phyloP scores from a whole-genome alignment of 1,140 invertebrate genomes.

The Drosophila santomea region DNA sequence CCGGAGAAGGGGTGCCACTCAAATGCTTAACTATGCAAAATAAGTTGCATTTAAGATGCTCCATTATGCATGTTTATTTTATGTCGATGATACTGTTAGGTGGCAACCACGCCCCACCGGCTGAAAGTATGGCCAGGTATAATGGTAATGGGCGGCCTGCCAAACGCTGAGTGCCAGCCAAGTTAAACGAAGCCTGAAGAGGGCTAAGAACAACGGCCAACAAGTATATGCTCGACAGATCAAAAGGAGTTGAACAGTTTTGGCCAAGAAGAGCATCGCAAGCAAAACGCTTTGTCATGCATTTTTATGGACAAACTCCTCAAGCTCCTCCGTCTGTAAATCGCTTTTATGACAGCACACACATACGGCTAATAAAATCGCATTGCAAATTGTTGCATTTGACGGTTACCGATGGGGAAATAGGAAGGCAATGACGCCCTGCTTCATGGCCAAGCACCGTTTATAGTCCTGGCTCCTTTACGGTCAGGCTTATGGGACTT shows the following conservation, averaged over 20 bases:
- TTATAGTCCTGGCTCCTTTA: constrained; percentile 37
- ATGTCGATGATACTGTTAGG: constrained; percentile 73
- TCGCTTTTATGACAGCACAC: constrained; percentile 52
- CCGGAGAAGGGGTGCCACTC: constrained; percentile 59
- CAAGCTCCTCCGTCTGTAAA: constrained; percentile 48
- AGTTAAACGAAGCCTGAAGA: constrained; percentile 57
- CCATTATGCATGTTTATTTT: constrained; percentile 38
- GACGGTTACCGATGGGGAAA: constrained; percentile 77
- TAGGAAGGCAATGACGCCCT: constrained; percentile 19
- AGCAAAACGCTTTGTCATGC: constrained; percentile 1
- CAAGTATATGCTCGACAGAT: constrained; percentile 49
- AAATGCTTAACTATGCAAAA: constrained; percentile 84
- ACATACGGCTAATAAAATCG: constrained; percentile 57
- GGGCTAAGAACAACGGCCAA: constrained; percentile 15
- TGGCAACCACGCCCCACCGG: constrained; percentile 17
- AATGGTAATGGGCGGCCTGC: constrained; percentile 30
- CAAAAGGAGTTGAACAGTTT: constrained; percentile 33
- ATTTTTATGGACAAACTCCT: constrained; percentile 15
- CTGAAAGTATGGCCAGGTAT: constrained; percentile 28
- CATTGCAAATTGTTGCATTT: constrained; percentile 79
- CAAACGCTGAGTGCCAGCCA: constrained; percentile 43
- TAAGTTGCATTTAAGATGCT: constrained; percentile 52
- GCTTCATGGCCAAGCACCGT: constrained; percentile 41
- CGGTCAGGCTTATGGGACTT: constrained; percentile 19
- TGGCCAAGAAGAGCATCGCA: neutral